phyloP scores from a whole-genome alignment of 1,140 invertebrate species.

The Caerostris darwini region DNA sequence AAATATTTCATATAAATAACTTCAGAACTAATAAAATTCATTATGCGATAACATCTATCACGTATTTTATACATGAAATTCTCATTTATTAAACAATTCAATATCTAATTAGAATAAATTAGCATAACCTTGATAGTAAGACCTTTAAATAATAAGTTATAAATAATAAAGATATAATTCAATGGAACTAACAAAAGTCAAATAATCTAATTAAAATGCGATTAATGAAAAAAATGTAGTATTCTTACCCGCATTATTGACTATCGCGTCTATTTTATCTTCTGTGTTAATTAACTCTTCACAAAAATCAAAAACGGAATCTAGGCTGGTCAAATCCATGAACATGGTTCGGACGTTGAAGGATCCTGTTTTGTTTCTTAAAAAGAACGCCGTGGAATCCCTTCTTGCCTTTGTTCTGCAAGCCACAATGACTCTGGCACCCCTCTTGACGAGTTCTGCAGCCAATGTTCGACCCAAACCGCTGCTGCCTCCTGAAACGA shows the following conservation, averaged over 20 bases:
- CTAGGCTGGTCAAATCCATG: slow-evolving; percentile 87
- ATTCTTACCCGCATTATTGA: slow-evolving; percentile 88
- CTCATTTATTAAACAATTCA: too few relatives aligned
- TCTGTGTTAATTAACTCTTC: slow-evolving; percentile 85
- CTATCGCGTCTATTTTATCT: slow-evolving; percentile 86
- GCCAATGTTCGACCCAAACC: slow-evolving; percentile 81
- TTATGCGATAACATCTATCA: too few relatives aligned
- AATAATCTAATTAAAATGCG: neutral
- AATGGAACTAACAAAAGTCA: too few relatives aligned
- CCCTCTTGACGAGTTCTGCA: slow-evolving; percentile 81
- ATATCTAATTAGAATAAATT: too few relatives aligned
- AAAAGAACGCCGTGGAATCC: slow-evolving; percentile 81
- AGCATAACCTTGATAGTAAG: too few relatives aligned
- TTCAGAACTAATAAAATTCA: too few relatives aligned
- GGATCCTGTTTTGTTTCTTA: slow-evolving; percentile 81
- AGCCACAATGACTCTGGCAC: slow-evolving; percentile 88
- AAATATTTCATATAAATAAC: too few relatives aligned
- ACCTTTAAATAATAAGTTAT: too few relatives aligned
- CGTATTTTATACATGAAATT: too few relatives aligned
- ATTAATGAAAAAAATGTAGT: neutral
- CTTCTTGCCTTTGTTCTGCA: slow-evolving; percentile 84
- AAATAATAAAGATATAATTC: too few relatives aligned
- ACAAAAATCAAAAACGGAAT: slow-evolving; percentile 87
- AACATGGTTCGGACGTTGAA: slow-evolving; percentile 84
- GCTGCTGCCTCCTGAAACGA: slow-evolving; percentile 80